Base-by-base conservation (phyloP, 1,140 invertebrate species). In the Globodera ellingtonae region DNA sequence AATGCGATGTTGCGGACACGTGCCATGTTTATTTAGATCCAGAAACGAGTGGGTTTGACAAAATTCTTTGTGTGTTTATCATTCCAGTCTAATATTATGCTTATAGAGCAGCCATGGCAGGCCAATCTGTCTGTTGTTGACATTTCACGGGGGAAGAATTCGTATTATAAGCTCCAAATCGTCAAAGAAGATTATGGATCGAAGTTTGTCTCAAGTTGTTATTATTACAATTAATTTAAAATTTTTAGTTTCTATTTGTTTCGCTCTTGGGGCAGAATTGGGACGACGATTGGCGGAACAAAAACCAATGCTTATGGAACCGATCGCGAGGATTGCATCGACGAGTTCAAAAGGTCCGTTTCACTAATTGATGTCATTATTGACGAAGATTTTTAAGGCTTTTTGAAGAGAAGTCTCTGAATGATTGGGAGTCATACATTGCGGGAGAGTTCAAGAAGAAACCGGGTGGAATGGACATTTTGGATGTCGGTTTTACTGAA, bases 141-240 rank as follows among this genome's bases (percentile, higher is more conserved):
- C 50, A 72, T 84, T 24, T 35, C 73, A 6, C 21, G 46, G 4
- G 80, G 80, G 9, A 72, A 76, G 18, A 99, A 99, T 90, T 96
- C 94, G 6, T 99, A 92, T 90, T 98, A 99, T 89, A 98, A 98
- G 90, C 82, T 98, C 50, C 97, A 98, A 90, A 89, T 98, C 56
- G 90, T 98, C 15, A 92, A 96, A 89, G 89, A 92, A 18, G 95
- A 98, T 62, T 21, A 78, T 9, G 15, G 62, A 13, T 48, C 75
- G 18, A 62, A 75, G 71, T 82, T 35, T 15, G 70, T 66, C n/a
- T 44, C 15, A 44, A 56, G 35, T 48, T 62, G 24, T 52, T 8
- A 69, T 70, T 70, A 10, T 10, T 24, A 76, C 21, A n/a, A 9
- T 24, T 62, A 15, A 69, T 56, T 46, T 67, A 18, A 4, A 24